A percentile compares a stretch with the other conserved stretches of the same genome.
Evolutionary conservation across 2,797 vertebrate genomes (phyloP).

Genomic region (Loriculus beryllinus): DNA sequence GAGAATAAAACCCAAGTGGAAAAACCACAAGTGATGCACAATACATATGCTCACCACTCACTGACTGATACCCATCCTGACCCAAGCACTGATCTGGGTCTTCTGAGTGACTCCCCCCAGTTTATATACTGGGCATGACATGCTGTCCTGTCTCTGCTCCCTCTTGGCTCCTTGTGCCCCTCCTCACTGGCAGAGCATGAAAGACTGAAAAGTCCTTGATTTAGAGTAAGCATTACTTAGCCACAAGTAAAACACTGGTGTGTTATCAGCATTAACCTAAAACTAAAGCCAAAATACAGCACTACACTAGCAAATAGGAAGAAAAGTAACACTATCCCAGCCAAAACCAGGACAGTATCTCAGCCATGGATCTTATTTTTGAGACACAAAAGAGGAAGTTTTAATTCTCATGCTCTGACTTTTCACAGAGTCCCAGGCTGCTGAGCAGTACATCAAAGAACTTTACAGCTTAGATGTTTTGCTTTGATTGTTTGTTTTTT

Average conservation of each 20-base stretch:
- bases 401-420: not conserved
- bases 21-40: not conserved
- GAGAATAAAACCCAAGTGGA: not conserved
- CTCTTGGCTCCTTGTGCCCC: not conserved
- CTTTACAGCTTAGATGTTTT: not conserved
- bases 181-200: not conserved
- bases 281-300: not conserved
- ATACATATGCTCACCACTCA: not conserved
- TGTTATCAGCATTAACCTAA: not conserved
- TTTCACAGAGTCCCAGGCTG: not conserved
- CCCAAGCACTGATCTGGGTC: not conserved
- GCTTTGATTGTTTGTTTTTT: not conserved
- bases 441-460: not conserved
- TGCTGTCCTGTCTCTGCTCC: not conserved
- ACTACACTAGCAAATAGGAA: not conserved
- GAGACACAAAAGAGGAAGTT: not conserved
- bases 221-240: not conserved
- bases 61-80: not conserved
- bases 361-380: not conserved
- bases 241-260: not conserved
- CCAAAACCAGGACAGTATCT: not conserved
- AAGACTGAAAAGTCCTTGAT: not conserved
- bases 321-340: not conserved
- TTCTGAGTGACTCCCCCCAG: not conserved
- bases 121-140: not conserved